A percentile compares a stretch with the other conserved stretches of the same genome.
phyloP scores from a whole-genome alignment of 2,888 invertebrate genomes.

The Drosophila parthenogenetica region DNA sequence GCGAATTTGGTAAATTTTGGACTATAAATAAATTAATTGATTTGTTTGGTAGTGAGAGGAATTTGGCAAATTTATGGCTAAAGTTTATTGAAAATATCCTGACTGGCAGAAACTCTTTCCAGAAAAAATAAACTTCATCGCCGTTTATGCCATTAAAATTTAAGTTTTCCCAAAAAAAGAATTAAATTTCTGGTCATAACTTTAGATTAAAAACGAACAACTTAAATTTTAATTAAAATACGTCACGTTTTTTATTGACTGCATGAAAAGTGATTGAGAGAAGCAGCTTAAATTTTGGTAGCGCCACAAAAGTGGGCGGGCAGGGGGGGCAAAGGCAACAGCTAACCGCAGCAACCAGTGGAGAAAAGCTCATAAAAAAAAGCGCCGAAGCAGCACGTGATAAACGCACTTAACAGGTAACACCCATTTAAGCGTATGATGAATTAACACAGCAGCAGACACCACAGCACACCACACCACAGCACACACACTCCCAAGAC shows the following conservation, averaged over 20 bases:
- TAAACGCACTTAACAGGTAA: slow-evolving; percentile 83
- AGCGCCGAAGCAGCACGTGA: slow-evolving; percentile 72
- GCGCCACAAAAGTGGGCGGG: slow-evolving; percentile 48
- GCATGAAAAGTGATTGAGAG: slow-evolving; percentile 63
- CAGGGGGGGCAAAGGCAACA: not conserved
- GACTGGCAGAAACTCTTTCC: not conserved
- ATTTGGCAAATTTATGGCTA: too few species aligned
- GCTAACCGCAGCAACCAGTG: slow-evolving; percentile 14
- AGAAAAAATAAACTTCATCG: not conserved
- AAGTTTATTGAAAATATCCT: not conserved
- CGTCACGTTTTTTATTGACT: slow-evolving; percentile 61
- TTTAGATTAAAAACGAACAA: slow-evolving; percentile 22
- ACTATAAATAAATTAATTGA: slow-evolving; percentile 24
- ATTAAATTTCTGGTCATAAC: slow-evolving; percentile 17
- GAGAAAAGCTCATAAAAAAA: slow-evolving; percentile 59
- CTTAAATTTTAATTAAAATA: slow-evolving; percentile 53
- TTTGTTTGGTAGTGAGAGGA: slow-evolving; percentile 1
- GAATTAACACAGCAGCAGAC: slow-evolving; percentile 59
- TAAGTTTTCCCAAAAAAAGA: not conserved
- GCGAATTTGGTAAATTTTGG: slow-evolving; percentile 1
- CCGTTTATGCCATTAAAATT: not conserved
- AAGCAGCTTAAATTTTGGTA: slow-evolving; percentile 29
- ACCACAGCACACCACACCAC: not conserved
- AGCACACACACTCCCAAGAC: slow-evolving; percentile 13
- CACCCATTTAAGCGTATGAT: slow-evolving; percentile 78